Conservation (phyloP, 2,113 vertebrate species). For the Mustela lutreola region DNA sequence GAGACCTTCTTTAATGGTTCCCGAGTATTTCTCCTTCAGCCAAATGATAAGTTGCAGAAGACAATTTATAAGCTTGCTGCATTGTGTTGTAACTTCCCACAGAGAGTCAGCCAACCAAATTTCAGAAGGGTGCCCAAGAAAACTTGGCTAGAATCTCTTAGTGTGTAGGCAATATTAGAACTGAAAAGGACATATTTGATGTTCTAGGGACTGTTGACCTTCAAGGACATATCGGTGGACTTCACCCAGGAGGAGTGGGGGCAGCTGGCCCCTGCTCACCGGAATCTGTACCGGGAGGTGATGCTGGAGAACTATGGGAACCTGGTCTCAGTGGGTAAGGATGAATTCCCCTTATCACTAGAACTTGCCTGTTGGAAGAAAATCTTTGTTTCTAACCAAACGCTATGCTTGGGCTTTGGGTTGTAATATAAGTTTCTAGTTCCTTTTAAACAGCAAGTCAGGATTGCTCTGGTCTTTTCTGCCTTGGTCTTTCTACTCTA, state of each 20-base stretch:
- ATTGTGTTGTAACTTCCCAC: not conserved
- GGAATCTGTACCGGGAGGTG: slow-evolving; percentile 40
- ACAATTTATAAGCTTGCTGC: not conserved
- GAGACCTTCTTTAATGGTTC: slow-evolving; percentile 9
- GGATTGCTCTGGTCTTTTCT: not conserved
- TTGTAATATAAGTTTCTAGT: not conserved
- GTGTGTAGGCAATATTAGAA: not conserved
- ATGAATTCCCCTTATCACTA: not conserved
- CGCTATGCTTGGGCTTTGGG: not conserved
- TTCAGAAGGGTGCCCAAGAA: not conserved
- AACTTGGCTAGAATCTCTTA: slow-evolving; percentile 9
- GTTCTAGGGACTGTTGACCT: slow-evolving; percentile 58
- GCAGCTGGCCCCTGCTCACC: not conserved
- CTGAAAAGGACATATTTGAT: slow-evolving; percentile 38
- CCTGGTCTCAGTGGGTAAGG: slow-evolving; percentile 60
- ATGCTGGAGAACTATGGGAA: slow-evolving; percentile 69
- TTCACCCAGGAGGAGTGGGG: slow-evolving; percentile 60
- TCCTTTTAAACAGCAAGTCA: not conserved
- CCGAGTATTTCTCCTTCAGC: not conserved
- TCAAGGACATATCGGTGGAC: slow-evolving; percentile 35
- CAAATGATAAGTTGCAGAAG: not conserved
- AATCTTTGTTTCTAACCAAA: slow-evolving; percentile 8
- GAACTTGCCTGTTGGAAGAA: not conserved
- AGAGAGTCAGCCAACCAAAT: not conserved
- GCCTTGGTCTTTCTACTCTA: not conserved